A percentile compares a stretch with the other conserved stretches of the same genome.
These are phyloP conservation scores for Agrotis exclamationis DNA, from an alignment of 2,888 invertebrate genomes.

Conservation along the genomic window DNA sequence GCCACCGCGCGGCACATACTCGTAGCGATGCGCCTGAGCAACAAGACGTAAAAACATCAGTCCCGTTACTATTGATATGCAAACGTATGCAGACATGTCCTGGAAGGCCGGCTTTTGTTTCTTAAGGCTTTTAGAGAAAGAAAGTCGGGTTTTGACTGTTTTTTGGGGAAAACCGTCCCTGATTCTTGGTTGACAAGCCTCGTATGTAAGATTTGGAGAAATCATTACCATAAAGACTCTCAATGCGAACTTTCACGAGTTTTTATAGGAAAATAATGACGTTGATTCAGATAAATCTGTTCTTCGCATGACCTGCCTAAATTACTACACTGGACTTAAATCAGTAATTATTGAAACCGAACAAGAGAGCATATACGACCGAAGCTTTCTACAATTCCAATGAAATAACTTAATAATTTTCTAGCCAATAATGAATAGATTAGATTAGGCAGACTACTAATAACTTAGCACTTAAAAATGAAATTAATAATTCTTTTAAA, in stretches of 20 bases:
- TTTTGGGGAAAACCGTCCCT: slow-evolving; percentile 32
- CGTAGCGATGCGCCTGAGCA: slow-evolving; percentile 45
- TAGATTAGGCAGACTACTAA: background rate
- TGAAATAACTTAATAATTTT: no score
- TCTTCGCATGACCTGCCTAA: no score
- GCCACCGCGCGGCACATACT: slow-evolving; percentile 50
- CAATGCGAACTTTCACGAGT: background rate
- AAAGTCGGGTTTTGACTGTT: slow-evolving; percentile 9
- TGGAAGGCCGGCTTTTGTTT: slow-evolving; percentile 37
- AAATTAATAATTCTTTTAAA: background rate
- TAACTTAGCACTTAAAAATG: no score
- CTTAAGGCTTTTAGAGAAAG: slow-evolving; percentile 8
- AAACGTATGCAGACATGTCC: slow-evolving; percentile 53
- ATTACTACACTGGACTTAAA: no score
- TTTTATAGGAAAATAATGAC: background rate
- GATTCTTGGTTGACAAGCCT: background rate
- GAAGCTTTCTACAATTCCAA: no score
- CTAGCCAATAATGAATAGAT: no score
- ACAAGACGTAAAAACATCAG: slow-evolving; percentile 47
- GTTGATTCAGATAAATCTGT: no score
- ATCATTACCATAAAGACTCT: no score
- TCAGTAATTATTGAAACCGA: no score
- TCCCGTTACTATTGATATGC: slow-evolving; percentile 66
- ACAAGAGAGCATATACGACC: no score
- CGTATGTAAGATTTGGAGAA: background rate